phyloP scores from a whole-genome alignment of 2,888 invertebrate genomes.

The Mayetiola destructor region DNA sequence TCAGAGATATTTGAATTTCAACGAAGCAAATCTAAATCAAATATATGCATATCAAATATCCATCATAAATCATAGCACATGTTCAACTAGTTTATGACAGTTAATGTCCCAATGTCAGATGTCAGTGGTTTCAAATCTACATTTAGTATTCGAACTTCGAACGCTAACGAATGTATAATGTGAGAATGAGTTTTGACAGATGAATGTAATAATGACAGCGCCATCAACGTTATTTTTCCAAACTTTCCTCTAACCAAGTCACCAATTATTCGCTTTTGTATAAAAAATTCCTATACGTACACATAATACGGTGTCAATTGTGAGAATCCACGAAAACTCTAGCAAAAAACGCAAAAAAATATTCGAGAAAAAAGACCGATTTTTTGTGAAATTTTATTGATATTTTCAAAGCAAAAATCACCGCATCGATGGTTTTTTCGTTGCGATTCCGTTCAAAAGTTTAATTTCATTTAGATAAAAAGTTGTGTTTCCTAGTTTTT shows the following conservation, averaged over 20 bases:
- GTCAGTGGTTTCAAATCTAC: background rate
- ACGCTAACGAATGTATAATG: background rate
- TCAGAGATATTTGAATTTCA: background rate
- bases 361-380: no score
- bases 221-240: background rate
- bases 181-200: background rate
- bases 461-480: no score
- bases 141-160: background rate
- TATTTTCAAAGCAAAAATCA: no score
- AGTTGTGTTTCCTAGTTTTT: no score
- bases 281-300: conserved; percentile 5
- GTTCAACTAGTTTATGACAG: background rate
- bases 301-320: conserved; percentile 3
- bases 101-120: conserved; percentile 8
- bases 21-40: background rate
- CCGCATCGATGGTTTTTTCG: no score
- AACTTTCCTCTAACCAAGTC: background rate
- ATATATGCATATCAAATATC: no score
- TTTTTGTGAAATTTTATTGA: no score
- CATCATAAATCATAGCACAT: no score
- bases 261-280: conserved; percentile 5
- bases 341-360: no score
- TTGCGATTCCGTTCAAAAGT: no score
- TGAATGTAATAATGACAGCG: background rate
- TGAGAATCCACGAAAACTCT: no score